Percentiles rank a stretch among this genome's conserved stretches.
Conservation (phyloP, 2,113 vertebrate species). For the Saccopteryx leptura region DNA sequence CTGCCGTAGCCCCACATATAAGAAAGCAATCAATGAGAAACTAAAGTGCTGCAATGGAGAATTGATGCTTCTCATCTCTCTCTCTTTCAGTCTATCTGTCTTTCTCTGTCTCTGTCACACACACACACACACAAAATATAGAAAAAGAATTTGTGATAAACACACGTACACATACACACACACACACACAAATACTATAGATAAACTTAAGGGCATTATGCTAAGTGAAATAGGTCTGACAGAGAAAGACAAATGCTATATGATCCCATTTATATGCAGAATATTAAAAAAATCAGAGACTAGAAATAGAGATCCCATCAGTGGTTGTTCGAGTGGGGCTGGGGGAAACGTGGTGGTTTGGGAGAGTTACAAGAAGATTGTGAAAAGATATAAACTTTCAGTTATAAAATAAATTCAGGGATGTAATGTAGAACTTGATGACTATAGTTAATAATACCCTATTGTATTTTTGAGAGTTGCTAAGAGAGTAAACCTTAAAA, state of each 20-base stretch:
- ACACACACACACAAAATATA: too few relatives aligned
- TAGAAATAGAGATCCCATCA: not conserved
- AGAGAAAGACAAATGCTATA: not conserved
- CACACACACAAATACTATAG: not conserved
- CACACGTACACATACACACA: not conserved
- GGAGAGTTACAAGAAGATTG: not conserved
- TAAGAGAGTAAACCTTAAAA: not conserved
- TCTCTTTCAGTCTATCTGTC: too few relatives aligned
- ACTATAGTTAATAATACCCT: not conserved
- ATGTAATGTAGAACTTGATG: not conserved
- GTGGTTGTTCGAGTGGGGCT: not conserved
- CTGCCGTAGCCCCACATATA: too few relatives aligned
- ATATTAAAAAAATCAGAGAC: not conserved
- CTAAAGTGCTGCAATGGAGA: too few relatives aligned
- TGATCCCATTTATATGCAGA: not conserved
- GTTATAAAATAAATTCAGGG: not conserved
- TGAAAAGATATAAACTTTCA: not conserved
- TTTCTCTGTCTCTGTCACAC: too few relatives aligned
- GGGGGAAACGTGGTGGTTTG: not conserved
- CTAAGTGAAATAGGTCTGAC: not conserved
- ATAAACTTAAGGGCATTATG: not conserved
- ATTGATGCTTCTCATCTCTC: too few relatives aligned
- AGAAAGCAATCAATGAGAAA: too few relatives aligned
- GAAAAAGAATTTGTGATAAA: not conserved
- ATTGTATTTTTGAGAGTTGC: not conserved